Conservation (phyloP, 1,140 invertebrate genomes). For the Drosophila mauritiana region DNA sequence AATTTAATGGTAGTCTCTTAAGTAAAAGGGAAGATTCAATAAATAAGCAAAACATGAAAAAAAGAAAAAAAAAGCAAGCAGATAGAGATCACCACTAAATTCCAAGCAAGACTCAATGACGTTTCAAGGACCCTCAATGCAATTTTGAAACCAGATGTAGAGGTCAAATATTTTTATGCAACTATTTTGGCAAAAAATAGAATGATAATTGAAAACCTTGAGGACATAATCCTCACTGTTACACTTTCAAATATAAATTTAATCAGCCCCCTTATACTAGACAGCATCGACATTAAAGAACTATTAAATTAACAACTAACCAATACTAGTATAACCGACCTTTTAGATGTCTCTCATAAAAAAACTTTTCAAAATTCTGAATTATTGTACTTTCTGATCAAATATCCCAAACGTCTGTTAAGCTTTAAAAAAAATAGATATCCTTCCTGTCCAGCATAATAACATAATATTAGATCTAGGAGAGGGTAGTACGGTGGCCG, state of each 20-base stretch:
- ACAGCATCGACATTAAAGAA: not conserved
- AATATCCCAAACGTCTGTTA: not conserved
- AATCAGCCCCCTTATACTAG: slow-evolving; percentile 1
- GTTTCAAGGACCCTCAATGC: no score
- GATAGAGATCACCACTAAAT: not conserved
- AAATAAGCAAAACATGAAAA: no score
- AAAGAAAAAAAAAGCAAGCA: not conserved
- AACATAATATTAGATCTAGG: no score
- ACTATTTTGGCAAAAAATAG: slow-evolving; percentile 1
- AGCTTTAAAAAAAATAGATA: not conserved
- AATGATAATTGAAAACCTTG: not conserved
- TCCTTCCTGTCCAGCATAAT: not conserved
- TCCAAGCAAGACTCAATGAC: no score
- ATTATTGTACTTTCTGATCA: not conserved
- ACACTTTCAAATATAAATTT: not conserved
- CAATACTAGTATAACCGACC: not conserved
- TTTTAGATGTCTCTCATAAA: not conserved
- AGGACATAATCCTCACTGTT: not conserved
- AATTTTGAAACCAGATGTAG: not conserved
- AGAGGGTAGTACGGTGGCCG: no score
- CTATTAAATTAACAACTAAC: not conserved
- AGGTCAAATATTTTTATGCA: not conserved
- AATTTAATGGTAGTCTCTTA: no score
- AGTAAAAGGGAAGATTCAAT: no score
- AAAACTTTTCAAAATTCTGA: not conserved